Conservation (phyloP, 2,797 vertebrate genomes). For the Melanotaenia maccullochi region DNA sequence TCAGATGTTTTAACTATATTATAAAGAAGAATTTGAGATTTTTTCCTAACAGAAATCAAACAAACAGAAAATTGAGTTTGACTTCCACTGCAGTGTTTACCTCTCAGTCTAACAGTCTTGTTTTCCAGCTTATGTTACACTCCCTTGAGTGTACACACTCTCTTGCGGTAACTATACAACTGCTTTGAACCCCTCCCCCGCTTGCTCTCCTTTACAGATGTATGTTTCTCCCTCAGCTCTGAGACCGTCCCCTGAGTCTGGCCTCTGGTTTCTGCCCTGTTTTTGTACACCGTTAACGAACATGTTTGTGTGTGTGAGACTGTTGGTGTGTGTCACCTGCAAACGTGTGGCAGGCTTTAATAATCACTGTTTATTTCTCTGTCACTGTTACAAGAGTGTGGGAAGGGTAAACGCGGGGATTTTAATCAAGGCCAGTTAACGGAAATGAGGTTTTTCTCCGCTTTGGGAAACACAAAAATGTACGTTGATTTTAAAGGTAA, state of each 20-base stretch:
- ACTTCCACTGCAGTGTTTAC: conserved; percentile 28
- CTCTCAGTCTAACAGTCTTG: conserved; percentile 23
- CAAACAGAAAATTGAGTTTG: background rate
- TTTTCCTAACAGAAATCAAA: background rate
- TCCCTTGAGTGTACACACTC: conserved; percentile 36
- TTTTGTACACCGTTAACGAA: conserved; percentile 30
- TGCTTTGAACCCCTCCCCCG: conserved; percentile 21
- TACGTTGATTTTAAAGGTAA: background rate
- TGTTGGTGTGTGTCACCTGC: conserved; percentile 46
- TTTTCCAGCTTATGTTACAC: conserved; percentile 34
- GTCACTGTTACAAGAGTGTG: conserved; percentile 24
- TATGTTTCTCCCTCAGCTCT: conserved; percentile 14
- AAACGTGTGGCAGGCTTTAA: conserved; percentile 36
- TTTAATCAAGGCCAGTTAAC: conserved; percentile 19
- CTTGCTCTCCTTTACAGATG: background rate
- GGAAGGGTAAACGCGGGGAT: conserved; percentile 26
- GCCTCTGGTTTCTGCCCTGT: conserved; percentile 23
- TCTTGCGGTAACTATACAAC: conserved; percentile 18
- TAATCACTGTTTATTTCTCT: conserved; percentile 42
- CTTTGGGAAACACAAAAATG: no score
- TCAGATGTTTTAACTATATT: background rate
- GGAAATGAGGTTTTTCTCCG: conserved; percentile 12
- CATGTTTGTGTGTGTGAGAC: background rate
- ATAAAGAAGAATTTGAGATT: background rate
- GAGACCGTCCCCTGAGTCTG: conserved; percentile 6